Evolutionary conservation across 2,888 invertebrate species (phyloP).

Genomic region (Hyposoter didymator): DNA sequence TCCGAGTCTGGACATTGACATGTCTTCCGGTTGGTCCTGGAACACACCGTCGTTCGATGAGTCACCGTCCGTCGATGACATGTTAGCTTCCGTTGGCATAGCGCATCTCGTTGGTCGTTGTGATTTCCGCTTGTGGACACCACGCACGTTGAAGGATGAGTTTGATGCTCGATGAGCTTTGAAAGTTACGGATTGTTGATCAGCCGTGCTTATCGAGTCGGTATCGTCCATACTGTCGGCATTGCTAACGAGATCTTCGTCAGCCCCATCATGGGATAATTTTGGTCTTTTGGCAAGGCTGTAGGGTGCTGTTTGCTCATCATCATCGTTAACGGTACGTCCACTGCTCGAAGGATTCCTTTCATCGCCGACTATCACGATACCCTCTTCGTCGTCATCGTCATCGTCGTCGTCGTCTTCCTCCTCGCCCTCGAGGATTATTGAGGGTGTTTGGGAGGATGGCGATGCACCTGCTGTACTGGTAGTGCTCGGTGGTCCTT

Average conservation of each 20-base stretch:
- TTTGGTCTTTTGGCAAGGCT: conserved; percentile 88
- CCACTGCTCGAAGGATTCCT: conserved; percentile 80
- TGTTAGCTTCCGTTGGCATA: conserved; percentile 85
- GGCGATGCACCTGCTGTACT: conserved; percentile 84
- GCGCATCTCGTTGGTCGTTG: conserved; percentile 94
- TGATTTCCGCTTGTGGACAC: conserved; percentile 92
- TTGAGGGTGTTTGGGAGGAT: conserved; percentile 76
- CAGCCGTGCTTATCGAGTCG: conserved; percentile 79
- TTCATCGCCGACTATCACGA: conserved; percentile 91
- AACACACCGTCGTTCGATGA: conserved; percentile 86
- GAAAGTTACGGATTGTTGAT: conserved; percentile 77
- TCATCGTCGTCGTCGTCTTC: conserved; percentile 86
- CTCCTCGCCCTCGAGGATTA: conserved; percentile 80
- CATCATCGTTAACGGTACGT: conserved; percentile 78
- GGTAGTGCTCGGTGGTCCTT: conserved; percentile 84
- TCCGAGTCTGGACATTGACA: conserved; percentile 83
- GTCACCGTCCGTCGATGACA: conserved; percentile 87
- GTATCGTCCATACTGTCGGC: conserved; percentile 88
- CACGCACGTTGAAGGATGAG: conserved; percentile 76
- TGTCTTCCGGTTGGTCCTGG: conserved; percentile 83
- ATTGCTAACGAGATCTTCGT: conserved; percentile 86
- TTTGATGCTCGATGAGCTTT: conserved; percentile 75
- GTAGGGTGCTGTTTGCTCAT: conserved; percentile 88
- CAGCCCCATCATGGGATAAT: conserved; percentile 85
- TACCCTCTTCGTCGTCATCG: conserved; percentile 88